Base-by-base conservation (phyloP, 1,140 invertebrate species). In the Eurytemora carolleeae region DNA sequence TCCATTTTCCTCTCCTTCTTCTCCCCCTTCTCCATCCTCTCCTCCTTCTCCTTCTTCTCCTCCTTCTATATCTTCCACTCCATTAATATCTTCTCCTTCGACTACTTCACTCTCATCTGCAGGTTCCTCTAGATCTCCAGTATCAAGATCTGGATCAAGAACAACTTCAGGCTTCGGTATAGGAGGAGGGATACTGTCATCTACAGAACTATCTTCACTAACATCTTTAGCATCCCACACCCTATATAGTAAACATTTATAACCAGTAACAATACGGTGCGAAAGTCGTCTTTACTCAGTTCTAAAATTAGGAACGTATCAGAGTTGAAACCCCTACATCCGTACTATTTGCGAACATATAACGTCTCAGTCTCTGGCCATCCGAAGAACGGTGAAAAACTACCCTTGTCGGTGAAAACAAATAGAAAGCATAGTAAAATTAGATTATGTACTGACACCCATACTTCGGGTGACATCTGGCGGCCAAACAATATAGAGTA, bases 221-320 rank as follows among this genome's bases (percentile, higher is more conserved):
- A n/a, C 53, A 55, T 55, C 53, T 55, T n/a, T 60, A 53, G 59
- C 59, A 60, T 60, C 44, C 59, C 59, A 60, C 2, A 60, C 59
- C 21, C 31, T 44, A 44, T 7, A 44, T 12, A 44, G n/a, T 7
- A 44, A 44, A 12, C n/a, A 44, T 7, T 44, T 12, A 12, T 44
- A 44, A 44, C n/a, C 7, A 12, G 31, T 44, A 12, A n/a, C n/a
- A 44, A 44, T 12, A 44, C n/a, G n/a, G 31, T 44, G 31, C 7
- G 31, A 44, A 12, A 44, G 31, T 12, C 7, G n/a, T 12, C 7
- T 44, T 12, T 44, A 44, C 7, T 44, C n/a, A n/a, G n/a, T 44
- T 44, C 31, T 44, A 12, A 44, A 44, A 44, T 44, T 44, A 44
- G n/a, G n/a, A 44, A n/a, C n/a, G n/a, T n/a, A n/a, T n/a, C n/a